These are phyloP conservation scores for Microchrysa polita DNA, from an alignment of 2,888 invertebrate species.

Conservation along the genomic window DNA sequence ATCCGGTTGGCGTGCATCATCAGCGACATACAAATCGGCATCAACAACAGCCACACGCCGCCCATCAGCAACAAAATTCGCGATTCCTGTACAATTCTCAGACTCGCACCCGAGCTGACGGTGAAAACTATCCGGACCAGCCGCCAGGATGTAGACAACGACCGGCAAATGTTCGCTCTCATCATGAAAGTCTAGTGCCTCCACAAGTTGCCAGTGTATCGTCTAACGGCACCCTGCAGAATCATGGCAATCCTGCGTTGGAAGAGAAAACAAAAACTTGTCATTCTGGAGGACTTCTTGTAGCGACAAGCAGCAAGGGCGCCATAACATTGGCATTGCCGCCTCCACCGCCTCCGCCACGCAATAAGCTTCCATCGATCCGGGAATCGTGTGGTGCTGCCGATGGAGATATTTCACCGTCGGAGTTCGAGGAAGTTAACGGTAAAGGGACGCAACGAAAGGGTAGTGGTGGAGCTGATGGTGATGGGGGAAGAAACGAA, in stretches of 20 bases:
- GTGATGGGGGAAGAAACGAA: slow-evolving; percentile 29
- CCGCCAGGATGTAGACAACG: background rate
- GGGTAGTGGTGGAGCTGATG: slow-evolving; percentile 52
- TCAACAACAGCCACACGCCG: slow-evolving; percentile 11
- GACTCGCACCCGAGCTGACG: slow-evolving; percentile 58
- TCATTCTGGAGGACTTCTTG: background rate
- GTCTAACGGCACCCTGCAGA: background rate
- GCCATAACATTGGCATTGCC: slow-evolving; percentile 2
- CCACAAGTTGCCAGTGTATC: background rate
- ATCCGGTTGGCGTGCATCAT: slow-evolving; percentile 33
- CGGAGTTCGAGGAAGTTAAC: slow-evolving; percentile 44
- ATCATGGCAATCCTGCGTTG: background rate
- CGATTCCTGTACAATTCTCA: slow-evolving; percentile 39
- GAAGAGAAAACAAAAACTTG: slow-evolving; percentile 15
- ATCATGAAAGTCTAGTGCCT: background rate
- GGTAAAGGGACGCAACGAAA: slow-evolving; percentile 17
- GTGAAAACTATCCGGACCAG: slow-evolving; percentile 54
- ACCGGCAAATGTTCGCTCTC: background rate
- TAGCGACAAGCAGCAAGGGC: slow-evolving; percentile 11
- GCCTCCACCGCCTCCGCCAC: background rate
- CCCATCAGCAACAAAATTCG: slow-evolving; percentile 8
- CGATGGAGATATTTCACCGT: slow-evolving; percentile 35
- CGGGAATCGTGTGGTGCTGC: slow-evolving; percentile 37
- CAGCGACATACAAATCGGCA: background rate
- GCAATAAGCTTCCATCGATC: slow-evolving; percentile 23